Base-by-base conservation (phyloP, 2,797 vertebrate genomes). In the Pangasius macronema region DNA sequence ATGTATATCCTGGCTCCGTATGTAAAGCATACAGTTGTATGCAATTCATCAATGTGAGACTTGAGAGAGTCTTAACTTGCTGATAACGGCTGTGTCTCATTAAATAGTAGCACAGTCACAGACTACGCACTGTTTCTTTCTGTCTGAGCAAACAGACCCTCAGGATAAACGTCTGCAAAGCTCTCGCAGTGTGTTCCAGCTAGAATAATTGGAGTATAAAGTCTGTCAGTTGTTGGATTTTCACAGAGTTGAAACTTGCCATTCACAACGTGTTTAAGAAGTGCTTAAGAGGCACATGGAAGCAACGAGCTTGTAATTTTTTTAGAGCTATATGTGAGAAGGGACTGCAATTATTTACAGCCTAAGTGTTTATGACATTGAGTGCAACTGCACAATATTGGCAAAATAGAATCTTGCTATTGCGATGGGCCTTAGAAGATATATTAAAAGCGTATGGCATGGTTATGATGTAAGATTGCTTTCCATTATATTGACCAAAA, bases 11-110 rank as follows among this genome's bases (percentile, higher is more conserved):
- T 30, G 46, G 59, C 57, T 18, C 2, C 33, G 24, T 82, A 22
- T n/a, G 33, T 30, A 57, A 27, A 72, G 11, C 65, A 68, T 16
- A 42, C 53, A 73, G 81, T 30, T 39, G 27, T 87, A 20, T 73
- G 86, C 87, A 86, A 72, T 36, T 90, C 82, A 61, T 84, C 81
- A 75, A 2, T 9, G 9, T 65, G 22, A 30, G 59, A 63, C 49
- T 14, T 30, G 14, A 72, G 20, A 83, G 65, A 86, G 42, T 57
- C n/a, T 51, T 57, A 75, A 72, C 20, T 77, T 51, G 57, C 61
- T 65, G 81, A 86, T 70, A 82, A 85, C 20, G 63, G 49, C 72
- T 81, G 73, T 72, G 83, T 79, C 83, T 68, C 85, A 83, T 91
- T 91, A 89, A 87, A 81, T 61, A 55, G n/a, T 22, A 77, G 65